phyloP scores from a whole-genome alignment of 2,797 vertebrate genomes.

The Pseudochromis fuscus region DNA sequence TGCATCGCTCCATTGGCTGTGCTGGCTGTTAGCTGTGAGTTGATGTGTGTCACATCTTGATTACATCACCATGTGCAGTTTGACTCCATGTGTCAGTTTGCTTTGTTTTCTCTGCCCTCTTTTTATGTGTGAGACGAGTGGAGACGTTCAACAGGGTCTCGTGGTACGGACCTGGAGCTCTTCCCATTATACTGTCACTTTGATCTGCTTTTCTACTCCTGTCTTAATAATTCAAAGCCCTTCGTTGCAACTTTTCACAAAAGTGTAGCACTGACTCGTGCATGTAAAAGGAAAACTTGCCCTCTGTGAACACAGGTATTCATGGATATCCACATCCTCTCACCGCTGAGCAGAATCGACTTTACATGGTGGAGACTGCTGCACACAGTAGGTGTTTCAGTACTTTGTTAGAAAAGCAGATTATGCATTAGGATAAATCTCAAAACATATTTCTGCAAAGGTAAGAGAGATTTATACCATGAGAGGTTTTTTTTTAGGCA shows the following conservation, averaged over 20 bases:
- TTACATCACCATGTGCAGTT: neutral
- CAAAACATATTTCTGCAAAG: constrained; percentile 16
- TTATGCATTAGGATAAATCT: constrained; percentile 17
- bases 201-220: constrained; percentile 36
- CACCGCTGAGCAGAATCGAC: neutral
- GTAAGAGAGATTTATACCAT: constrained; percentile 2
- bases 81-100: neutral
- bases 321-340: neutral
- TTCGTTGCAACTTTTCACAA: constrained; percentile 22
- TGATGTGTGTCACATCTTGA: neutral
- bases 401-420: constrained; percentile 3
- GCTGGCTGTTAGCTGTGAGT: neutral
- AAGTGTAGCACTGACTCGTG: constrained; percentile 33
- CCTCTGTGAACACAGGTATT: neutral
- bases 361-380: neutral
- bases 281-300: constrained; percentile 4
- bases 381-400: neutral
- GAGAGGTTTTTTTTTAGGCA: neutral
- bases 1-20: neutral
- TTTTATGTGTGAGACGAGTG: neutral
- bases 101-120: neutral
- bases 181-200: constrained; percentile 17
- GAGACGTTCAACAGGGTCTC: neutral
- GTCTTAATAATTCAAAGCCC: constrained; percentile 47
- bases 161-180: constrained; percentile 2